A percentile compares a stretch with the other conserved stretches of the same genome.
phyloP scores from a whole-genome alignment of 1,140 invertebrate genomes.

The Eumaeus atala region DNA sequence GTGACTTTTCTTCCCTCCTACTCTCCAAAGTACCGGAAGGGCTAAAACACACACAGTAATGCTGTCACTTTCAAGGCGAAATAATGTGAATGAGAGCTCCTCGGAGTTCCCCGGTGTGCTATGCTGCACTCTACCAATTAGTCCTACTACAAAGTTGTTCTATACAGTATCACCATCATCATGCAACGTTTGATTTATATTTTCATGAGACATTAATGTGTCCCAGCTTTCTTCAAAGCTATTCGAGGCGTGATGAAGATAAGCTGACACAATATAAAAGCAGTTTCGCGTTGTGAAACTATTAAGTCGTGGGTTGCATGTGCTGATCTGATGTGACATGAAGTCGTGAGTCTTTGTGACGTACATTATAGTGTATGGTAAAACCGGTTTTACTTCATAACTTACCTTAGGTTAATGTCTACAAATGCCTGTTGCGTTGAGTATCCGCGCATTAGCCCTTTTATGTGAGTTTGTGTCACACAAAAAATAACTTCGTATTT shows the following conservation, averaged over 20 bases:
- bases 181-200: too few species aligned
- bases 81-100: too few species aligned
- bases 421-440: background rate
- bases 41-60: too few species aligned
- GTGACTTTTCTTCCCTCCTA: too few species aligned
- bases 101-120: too few species aligned
- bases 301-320: slow-evolving; percentile 5
- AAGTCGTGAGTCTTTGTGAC: slow-evolving; percentile 5
- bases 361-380: background rate
- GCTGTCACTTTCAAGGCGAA: too few species aligned
- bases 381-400: slow-evolving; percentile 3
- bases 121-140: too few species aligned
- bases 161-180: too few species aligned
- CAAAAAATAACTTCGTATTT: too few species aligned
- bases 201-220: background rate
- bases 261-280: background rate
- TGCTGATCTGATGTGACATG: slow-evolving; percentile 8
- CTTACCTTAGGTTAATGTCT: background rate
- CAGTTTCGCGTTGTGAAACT: slow-evolving; percentile 6
- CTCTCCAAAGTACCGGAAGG: too few species aligned
- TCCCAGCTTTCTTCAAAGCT: slow-evolving; percentile 3
- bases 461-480: background rate
- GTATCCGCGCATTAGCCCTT: background rate
- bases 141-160: too few species aligned
- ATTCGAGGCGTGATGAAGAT: background rate